Conservation (phyloP, 2,888 invertebrate genomes). For the Xestia rhomboidea region DNA sequence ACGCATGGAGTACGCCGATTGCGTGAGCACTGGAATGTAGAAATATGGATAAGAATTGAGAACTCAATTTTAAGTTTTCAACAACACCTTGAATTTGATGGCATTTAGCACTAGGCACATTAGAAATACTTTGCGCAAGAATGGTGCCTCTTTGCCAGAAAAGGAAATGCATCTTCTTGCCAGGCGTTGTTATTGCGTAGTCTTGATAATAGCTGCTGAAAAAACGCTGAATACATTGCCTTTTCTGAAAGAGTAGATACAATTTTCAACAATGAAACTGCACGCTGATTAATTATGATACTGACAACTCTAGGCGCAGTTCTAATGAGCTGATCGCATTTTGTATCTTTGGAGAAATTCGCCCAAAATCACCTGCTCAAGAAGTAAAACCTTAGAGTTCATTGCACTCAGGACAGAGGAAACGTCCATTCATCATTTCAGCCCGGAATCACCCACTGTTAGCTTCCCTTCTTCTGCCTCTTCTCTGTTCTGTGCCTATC, state of each 20-base stretch:
- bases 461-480: too few species aligned
- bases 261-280: background rate
- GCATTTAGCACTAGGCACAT: background rate
- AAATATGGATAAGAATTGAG: slow-evolving; percentile 63
- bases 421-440: background rate
- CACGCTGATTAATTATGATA: background rate
- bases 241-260: background rate
- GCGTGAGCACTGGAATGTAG: slow-evolving; percentile 70
- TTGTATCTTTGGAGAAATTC: background rate
- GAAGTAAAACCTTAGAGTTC: too few species aligned
- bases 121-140: background rate
- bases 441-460: too few species aligned
- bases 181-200: background rate
- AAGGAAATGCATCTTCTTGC: background rate
- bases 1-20: slow-evolving; percentile 76
- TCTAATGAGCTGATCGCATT: background rate
- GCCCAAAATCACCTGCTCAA: background rate
- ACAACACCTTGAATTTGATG: background rate
- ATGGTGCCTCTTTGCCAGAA: background rate
- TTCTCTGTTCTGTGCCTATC: too few species aligned
- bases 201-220: background rate
- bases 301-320: background rate
- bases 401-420: background rate
- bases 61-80: background rate
- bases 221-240: background rate